phyloP scores from a whole-genome alignment of 1,140 invertebrate genomes.

The Maconellicoccus hirsutus region DNA sequence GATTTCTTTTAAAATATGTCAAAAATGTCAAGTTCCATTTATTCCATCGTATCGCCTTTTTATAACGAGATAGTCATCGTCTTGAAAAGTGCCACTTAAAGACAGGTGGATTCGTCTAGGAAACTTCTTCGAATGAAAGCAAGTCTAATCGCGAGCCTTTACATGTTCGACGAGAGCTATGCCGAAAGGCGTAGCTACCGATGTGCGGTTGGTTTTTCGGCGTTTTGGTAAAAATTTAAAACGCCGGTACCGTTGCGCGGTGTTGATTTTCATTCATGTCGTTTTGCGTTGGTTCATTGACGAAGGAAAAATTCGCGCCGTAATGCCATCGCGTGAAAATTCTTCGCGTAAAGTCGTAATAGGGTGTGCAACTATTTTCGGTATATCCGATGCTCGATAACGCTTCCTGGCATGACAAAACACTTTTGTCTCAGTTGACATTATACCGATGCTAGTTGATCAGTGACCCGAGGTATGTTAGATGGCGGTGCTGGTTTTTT shows the following conservation, averaged over 20 bases:
- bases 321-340: not conserved
- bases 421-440: conserved; percentile 11
- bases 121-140: not conserved
- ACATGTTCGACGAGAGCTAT: not conserved
- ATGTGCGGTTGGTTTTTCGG: too few relatives aligned
- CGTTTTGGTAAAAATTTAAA: too few relatives aligned
- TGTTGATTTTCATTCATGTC: not conserved
- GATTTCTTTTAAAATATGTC: conserved; percentile 9
- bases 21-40: not conserved
- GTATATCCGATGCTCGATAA: not conserved
- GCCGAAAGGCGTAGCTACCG: too few relatives aligned
- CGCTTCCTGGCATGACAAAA: conserved; percentile 8
- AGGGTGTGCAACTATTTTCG: not conserved
- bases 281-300: not conserved
- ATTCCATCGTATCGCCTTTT: not conserved
- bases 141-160: not conserved
- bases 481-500: not conserved
- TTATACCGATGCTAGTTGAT: conserved; percentile 5
- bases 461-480: conserved; percentile 4
- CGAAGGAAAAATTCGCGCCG: not conserved
- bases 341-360: not conserved
- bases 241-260: not conserved
- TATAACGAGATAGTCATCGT: not conserved
- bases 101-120: not conserved
- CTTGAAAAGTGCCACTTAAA: not conserved